Percentiles rank a stretch among this genome's conserved stretches.
These are phyloP conservation scores for Myiozetetes cayanensis DNA, from an alignment of 2,113 vertebrate species.

Conservation along the genomic window DNA sequence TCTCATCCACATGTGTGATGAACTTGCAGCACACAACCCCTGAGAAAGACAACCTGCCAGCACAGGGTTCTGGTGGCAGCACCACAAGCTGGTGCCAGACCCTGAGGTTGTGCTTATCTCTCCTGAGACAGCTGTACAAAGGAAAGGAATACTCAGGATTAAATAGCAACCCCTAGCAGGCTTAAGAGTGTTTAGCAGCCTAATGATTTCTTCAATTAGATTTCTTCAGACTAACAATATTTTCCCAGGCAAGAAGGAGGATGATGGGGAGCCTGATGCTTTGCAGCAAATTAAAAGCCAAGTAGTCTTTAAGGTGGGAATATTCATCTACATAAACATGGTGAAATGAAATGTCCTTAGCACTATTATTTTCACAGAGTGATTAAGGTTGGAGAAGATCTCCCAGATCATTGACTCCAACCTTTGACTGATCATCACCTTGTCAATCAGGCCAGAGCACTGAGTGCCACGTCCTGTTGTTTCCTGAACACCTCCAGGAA, in stretches of 20 bases:
- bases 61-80: background rate
- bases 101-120: background rate
- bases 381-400: background rate
- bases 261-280: background rate
- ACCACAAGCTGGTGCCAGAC: background rate
- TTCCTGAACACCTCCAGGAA: background rate
- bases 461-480: background rate
- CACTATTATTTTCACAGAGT: background rate
- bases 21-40: background rate
- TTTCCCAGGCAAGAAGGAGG: background rate
- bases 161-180: background rate
- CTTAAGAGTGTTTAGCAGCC: background rate
- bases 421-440: background rate
- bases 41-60: background rate
- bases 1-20: background rate
- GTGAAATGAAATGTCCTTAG: background rate
- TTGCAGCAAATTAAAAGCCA: background rate
- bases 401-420: accelerated
- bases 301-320: background rate
- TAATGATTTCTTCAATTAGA: background rate
- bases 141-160: background rate
- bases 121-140: background rate
- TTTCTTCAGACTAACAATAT: background rate
- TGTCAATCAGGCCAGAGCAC: background rate
- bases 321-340: background rate